phyloP scores from a whole-genome alignment of 37 sponge, comb jelly and placozoan species.

The Cliona cf. orientalis region DNA sequence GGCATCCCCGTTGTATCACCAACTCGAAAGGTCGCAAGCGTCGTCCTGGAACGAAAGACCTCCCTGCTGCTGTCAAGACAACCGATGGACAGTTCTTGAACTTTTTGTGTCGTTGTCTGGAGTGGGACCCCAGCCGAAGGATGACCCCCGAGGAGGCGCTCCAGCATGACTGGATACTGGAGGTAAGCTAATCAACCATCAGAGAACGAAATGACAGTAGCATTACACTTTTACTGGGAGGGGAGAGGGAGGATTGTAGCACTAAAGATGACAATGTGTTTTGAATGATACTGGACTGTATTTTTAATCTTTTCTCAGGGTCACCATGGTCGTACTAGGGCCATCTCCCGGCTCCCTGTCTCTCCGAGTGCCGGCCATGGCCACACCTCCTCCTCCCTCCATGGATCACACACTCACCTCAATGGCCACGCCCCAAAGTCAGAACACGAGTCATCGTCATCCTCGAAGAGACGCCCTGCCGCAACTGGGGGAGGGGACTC shows the following conservation, averaged over 20 bases:
- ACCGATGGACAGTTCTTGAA: constrained; percentile 79
- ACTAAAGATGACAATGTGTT: background rate
- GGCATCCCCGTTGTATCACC: constrained; percentile 73
- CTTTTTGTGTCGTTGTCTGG: constrained; percentile 87
- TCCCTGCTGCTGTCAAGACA: constrained; percentile 70
- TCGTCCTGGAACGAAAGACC: constrained; percentile 67
- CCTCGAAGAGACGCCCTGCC: background rate
- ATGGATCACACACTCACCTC: constrained; percentile 47
- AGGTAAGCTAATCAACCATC: constrained; percentile 43
- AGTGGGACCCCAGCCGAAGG: constrained; percentile 73
- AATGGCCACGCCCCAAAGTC: constrained; percentile 9
- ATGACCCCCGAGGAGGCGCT: constrained; percentile 84
- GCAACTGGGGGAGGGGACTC: background rate
- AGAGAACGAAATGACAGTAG: background rate
- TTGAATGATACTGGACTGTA: background rate
- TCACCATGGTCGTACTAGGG: constrained; percentile 27
- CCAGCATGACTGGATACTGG: constrained; percentile 84
- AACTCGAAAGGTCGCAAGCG: constrained; percentile 85
- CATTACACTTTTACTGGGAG: background rate
- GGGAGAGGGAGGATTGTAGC: background rate
- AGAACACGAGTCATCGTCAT: background rate
- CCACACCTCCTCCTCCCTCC: background rate
- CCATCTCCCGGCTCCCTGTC: constrained; percentile 11
- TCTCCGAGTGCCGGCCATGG: background rate
- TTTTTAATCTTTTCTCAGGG: constrained; percentile 27